Evolutionary conservation across 2,797 vertebrate species (phyloP).

Genomic region (Australoheros facetus): DNA sequence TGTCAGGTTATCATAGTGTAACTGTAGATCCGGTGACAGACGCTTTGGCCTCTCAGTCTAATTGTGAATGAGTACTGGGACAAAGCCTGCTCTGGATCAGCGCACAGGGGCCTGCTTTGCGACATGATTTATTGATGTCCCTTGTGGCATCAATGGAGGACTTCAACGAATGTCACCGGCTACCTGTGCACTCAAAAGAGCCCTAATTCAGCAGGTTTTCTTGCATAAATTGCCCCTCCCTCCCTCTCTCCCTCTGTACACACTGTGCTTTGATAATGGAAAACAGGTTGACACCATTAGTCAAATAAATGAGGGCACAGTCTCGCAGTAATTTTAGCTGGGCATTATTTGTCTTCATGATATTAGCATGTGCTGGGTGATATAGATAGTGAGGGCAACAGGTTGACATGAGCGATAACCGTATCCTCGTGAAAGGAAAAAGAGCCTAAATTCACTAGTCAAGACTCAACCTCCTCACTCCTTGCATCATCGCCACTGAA

Average conservation of each 20-base stretch:
- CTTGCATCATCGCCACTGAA: not conserved
- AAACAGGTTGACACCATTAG: slow-evolving; percentile 49
- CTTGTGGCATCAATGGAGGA: slow-evolving; percentile 62
- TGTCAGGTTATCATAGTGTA: slow-evolving; percentile 38
- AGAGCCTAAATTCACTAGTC: not conserved
- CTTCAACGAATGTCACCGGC: slow-evolving; percentile 68
- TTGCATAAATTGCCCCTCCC: slow-evolving; percentile 61
- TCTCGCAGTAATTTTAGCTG: slow-evolving; percentile 40
- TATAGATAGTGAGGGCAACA: slow-evolving; percentile 40
- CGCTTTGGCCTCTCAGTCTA: slow-evolving; percentile 57
- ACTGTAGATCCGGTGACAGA: slow-evolving; percentile 43
- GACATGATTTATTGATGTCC: slow-evolving; percentile 77
- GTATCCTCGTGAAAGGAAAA: not conserved
- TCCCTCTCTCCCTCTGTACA: slow-evolving; percentile 15
- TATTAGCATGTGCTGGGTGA: slow-evolving; percentile 40
- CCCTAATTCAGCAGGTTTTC: slow-evolving; percentile 69
- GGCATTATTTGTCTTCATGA: slow-evolving; percentile 39
- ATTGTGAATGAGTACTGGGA: slow-evolving; percentile 67
- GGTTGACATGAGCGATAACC: slow-evolving; percentile 47
- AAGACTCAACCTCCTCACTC: slow-evolving; percentile 7
- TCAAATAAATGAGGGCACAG: slow-evolving; percentile 59
- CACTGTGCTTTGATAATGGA: slow-evolving; percentile 41
- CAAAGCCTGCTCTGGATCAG: slow-evolving; percentile 68
- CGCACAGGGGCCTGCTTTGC: slow-evolving; percentile 61
- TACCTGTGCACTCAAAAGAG: slow-evolving; percentile 64